Evolutionary conservation across 23 tunicate genomes (phyloP).

Genomic region (Halocynthia roretzi): DNA sequence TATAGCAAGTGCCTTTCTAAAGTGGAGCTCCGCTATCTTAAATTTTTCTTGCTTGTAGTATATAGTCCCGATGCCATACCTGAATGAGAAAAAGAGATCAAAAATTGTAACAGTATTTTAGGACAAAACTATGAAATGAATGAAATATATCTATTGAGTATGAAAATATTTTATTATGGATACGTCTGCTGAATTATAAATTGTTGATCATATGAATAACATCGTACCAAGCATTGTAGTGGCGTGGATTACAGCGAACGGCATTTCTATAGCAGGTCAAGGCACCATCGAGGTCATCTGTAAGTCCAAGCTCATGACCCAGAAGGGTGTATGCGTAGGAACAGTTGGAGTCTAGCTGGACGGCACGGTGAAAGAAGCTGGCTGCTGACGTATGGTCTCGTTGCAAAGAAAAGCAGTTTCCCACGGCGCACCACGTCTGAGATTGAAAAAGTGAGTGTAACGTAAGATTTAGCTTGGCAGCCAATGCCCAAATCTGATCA

Average conservation of each 20-base stretch:
- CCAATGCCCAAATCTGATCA: no score
- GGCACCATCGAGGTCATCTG: constrained; percentile 89
- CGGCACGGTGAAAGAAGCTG: constrained; percentile 76
- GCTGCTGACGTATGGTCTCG: constrained; percentile 79
- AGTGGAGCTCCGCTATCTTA: constrained; percentile 68
- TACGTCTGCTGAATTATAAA: neutral
- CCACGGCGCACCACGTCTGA: constrained; percentile 92
- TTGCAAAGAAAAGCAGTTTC: constrained; percentile 90
- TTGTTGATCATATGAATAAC: neutral
- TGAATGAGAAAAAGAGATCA: constrained; percentile 14
- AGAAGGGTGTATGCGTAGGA: constrained; percentile 86
- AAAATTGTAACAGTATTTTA: neutral
- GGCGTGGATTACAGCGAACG: constrained; percentile 55
- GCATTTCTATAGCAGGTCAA: constrained; percentile 70
- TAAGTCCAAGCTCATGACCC: constrained; percentile 75
- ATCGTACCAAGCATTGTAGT: constrained; percentile 89
- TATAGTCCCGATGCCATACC: constrained; percentile 93
- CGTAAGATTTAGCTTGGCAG: no score
- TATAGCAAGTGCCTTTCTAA: constrained; percentile 58
- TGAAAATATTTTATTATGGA: neutral
- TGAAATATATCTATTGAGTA: neutral
- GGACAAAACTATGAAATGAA: neutral
- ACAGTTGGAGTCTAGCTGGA: constrained; percentile 68
- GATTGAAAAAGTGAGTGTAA: neutral
- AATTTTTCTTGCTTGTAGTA: constrained; percentile 83